These are phyloP conservation scores for Neostethus bicornis DNA, from an alignment of 2,797 vertebrate species.

Conservation along the genomic window DNA sequence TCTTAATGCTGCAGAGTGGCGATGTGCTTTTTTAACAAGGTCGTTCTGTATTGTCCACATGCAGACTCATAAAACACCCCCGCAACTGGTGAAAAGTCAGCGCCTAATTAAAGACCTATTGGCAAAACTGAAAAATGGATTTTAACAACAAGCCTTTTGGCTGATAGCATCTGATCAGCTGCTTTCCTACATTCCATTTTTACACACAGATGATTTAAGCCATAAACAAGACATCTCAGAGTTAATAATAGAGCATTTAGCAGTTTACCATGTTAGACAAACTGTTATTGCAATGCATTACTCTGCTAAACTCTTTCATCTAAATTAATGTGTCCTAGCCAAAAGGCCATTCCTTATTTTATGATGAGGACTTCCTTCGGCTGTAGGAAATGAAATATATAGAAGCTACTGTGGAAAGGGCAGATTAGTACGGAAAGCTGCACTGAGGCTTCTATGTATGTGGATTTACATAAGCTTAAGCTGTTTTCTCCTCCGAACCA, in stretches of 20 bases:
- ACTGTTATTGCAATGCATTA: neutral
- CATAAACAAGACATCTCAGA: neutral
- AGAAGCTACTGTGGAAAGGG: neutral
- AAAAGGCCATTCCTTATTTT: neutral
- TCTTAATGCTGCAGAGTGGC: slow-evolving; percentile 20
- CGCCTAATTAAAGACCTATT: slow-evolving; percentile 29
- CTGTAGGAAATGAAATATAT: neutral
- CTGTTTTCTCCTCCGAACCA: neutral
- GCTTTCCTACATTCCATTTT: neutral
- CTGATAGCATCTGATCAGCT: slow-evolving; percentile 14
- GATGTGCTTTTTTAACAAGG: slow-evolving; percentile 18
- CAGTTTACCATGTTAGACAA: neutral
- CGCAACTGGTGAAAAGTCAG: slow-evolving; percentile 23
- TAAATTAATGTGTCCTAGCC: neutral
- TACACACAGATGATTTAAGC: neutral
- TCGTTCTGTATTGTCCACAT: slow-evolving; percentile 3
- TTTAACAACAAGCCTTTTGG: neutral
- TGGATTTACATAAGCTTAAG: neutral
- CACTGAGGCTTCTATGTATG: neutral
- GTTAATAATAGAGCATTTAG: neutral
- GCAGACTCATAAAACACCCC: neutral
- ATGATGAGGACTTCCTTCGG: accelerated
- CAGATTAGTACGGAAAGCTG: slow-evolving; percentile 1
- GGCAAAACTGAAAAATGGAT: slow-evolving; percentile 13
- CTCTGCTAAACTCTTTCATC: neutral